Evolutionary conservation across 2,113 vertebrate species (phyloP).

Genomic region (Tupaia chinensis): DNA sequence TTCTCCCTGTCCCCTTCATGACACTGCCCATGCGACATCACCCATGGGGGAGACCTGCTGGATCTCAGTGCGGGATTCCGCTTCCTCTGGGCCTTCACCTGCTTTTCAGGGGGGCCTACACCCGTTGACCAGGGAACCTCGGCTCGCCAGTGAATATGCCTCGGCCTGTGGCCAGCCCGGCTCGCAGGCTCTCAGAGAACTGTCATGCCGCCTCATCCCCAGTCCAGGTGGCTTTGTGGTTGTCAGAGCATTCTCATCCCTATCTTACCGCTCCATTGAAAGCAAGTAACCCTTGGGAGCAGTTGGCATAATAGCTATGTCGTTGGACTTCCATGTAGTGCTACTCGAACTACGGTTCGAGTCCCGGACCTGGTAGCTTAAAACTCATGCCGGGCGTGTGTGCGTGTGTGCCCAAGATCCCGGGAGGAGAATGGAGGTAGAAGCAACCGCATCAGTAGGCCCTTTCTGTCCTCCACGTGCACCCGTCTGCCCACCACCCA

Average conservation of each 20-base stretch:
- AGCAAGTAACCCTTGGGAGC: neutral
- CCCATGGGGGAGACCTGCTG: neutral
- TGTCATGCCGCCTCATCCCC: neutral
- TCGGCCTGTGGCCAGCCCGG: neutral
- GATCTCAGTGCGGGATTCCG: neutral
- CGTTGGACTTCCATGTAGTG: no score
- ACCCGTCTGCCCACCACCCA: fast-evolving
- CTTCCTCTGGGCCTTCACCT: neutral
- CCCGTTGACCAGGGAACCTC: neutral
- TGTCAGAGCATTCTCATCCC: neutral
- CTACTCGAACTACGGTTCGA: no score
- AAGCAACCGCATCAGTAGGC: neutral
- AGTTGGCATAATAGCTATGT: no score
- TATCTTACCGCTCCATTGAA: neutral
- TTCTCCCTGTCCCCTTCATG: neutral
- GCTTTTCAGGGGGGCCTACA: neutral
- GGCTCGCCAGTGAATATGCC: neutral
- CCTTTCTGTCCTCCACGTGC: neutral
- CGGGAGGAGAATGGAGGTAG: neutral
- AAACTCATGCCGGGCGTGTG: no score
- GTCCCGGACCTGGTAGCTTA: no score
- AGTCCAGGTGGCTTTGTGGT: neutral
- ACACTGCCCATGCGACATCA: no score
- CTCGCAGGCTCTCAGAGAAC: neutral
- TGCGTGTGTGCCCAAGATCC: no score